Evolutionary conservation across 2,888 invertebrate genomes (phyloP).

Genomic region (Dilophus febrilis): DNA sequence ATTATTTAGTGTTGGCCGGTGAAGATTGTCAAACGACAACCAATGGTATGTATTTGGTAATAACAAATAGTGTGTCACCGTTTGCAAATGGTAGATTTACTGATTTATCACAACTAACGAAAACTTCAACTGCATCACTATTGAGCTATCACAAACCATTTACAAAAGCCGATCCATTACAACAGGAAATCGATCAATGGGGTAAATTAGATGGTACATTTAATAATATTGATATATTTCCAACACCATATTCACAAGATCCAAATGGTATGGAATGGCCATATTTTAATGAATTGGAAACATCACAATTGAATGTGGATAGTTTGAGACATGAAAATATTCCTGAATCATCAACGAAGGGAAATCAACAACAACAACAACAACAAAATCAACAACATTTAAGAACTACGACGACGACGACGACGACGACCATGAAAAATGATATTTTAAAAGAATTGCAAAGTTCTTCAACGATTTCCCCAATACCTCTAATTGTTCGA

Average conservation of each 20-base stretch:
- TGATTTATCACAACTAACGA: conserved; percentile 18
- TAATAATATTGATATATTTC: conserved; percentile 19
- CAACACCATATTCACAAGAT: conserved; percentile 17
- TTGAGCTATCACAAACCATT: not conserved
- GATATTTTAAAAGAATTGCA: too few relatives aligned
- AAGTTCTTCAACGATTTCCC: too few relatives aligned
- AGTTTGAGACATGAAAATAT: too few relatives aligned
- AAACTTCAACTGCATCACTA: not conserved
- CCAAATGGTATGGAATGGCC: conserved; percentile 22
- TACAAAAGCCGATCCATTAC: conserved; percentile 1
- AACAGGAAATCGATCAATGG: conserved; percentile 20
- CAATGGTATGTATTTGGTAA: conserved; percentile 37
- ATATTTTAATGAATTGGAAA: conserved; percentile 15
- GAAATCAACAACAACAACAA: too few relatives aligned
- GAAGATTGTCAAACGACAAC: conserved; percentile 28
- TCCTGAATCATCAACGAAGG: too few relatives aligned
- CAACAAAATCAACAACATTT: too few relatives aligned
- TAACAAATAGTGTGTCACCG: conserved; percentile 36
- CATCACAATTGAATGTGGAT: too few relatives aligned
- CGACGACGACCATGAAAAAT: too few relatives aligned
- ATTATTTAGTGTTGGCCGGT: conserved; percentile 31
- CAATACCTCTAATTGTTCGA: too few relatives aligned
- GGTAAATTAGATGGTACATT: conserved; percentile 25
- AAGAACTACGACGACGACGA: too few relatives aligned
- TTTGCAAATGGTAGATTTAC: conserved; percentile 42